phyloP scores from a whole-genome alignment of 2,113 vertebrate species.

The Peromyscus californicus region DNA sequence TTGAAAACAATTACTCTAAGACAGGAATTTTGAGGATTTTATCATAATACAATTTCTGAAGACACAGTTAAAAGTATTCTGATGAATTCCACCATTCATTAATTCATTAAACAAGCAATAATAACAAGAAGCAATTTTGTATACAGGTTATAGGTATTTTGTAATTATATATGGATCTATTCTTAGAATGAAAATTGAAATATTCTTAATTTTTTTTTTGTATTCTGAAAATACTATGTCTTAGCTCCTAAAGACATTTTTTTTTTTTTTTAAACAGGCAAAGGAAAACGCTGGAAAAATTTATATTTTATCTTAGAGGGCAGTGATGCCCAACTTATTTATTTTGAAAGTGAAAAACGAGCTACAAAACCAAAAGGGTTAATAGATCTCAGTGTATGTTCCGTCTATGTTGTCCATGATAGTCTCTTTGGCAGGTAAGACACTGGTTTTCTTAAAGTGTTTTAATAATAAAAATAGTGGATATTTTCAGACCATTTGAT shows the following conservation, averaged over 20 bases:
- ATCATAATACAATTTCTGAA: slow-evolving; percentile 33
- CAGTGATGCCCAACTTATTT: slow-evolving; percentile 99
- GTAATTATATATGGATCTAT: neutral
- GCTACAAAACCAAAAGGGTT: slow-evolving; percentile 99
- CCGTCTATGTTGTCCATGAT: slow-evolving; percentile 97
- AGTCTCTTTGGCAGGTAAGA: slow-evolving; percentile 99
- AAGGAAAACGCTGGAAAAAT: slow-evolving; percentile 99
- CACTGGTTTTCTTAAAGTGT: slow-evolving; percentile 33
- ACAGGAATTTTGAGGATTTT: slow-evolving; percentile 47
- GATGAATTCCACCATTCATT: slow-evolving; percentile 47
- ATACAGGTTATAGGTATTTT: slow-evolving; percentile 22
- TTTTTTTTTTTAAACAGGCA: slow-evolving; percentile 90
- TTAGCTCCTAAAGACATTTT: slow-evolving; percentile 57
- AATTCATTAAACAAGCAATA: neutral
- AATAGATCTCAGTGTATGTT: slow-evolving; percentile 99
- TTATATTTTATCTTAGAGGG: slow-evolving; percentile 99
- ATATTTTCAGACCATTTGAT: slow-evolving; percentile 33
- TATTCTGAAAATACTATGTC: slow-evolving; percentile 29
- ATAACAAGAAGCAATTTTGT: slow-evolving; percentile 10
- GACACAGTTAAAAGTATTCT: slow-evolving; percentile 1
- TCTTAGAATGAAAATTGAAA: slow-evolving; percentile 46
- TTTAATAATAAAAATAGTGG: slow-evolving; percentile 49
- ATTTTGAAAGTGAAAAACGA: slow-evolving; percentile 99
- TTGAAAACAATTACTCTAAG: slow-evolving; percentile 34
- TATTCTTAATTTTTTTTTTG: slow-evolving; percentile 38